Evolutionary conservation across 2,888 invertebrate species (phyloP).

Genomic region (Drosophila flavopinicola): DNA sequence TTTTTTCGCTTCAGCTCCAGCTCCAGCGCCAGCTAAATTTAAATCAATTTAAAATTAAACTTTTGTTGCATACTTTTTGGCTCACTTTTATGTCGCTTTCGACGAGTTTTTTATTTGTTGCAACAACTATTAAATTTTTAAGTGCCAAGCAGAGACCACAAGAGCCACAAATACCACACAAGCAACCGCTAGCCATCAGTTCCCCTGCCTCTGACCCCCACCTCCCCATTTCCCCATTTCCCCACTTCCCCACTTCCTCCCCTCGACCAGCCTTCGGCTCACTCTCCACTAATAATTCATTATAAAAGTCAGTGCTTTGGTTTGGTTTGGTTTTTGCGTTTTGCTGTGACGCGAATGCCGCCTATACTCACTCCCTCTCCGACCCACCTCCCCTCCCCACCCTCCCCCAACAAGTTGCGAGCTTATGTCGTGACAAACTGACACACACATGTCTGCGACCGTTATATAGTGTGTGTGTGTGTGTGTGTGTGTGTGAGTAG

Average conservation of each 20-base stretch:
- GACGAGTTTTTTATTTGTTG: slow-evolving; percentile 52
- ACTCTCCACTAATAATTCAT: slow-evolving; percentile 75
- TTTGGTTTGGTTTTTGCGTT: slow-evolving; percentile 79
- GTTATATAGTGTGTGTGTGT: slow-evolving; percentile 15
- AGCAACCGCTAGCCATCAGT: slow-evolving; percentile 57
- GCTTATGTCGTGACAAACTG: slow-evolving; percentile 81
- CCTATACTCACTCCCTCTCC: slow-evolving; percentile 35
- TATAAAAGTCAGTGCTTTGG: slow-evolving; percentile 80
- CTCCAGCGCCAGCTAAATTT: slow-evolving; percentile 31
- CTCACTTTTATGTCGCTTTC: slow-evolving; percentile 22
- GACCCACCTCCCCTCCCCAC: neutral
- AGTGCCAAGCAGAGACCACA: slow-evolving; percentile 72
- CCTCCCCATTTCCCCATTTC: too few relatives aligned
- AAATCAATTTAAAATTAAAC: slow-evolving; percentile 53
- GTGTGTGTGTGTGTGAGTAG: slow-evolving; percentile 32
- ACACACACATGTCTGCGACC: slow-evolving; percentile 70
- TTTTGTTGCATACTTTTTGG: slow-evolving; percentile 47
- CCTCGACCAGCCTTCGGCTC: neutral
- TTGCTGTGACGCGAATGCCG: slow-evolving; percentile 71
- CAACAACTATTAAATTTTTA: slow-evolving; percentile 76
- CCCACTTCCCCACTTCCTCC: neutral
- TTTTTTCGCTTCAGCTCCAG: slow-evolving; percentile 1
- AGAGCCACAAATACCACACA: slow-evolving; percentile 75
- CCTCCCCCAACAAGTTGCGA: slow-evolving; percentile 29
- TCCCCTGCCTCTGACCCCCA: neutral